Conservation (phyloP, 2,888 invertebrate species). For the Drosophila silvestris region DNA sequence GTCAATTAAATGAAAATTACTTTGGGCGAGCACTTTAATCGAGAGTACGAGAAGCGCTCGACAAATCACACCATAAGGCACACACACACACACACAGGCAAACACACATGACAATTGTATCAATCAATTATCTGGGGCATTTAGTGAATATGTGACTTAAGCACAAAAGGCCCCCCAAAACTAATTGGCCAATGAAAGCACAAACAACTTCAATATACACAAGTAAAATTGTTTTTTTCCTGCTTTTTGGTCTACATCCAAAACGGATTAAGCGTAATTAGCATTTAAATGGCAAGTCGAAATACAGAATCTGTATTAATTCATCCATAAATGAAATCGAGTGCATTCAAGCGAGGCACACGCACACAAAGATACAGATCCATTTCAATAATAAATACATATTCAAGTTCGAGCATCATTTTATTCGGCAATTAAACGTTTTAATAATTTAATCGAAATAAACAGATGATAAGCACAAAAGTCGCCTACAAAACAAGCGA, state of each 20-base stretch:
- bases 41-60: constrained; percentile 25
- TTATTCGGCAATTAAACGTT: constrained; percentile 24
- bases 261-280: constrained; percentile 32
- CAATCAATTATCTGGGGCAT: constrained; percentile 37
- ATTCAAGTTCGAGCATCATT: not conserved
- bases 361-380: constrained; percentile 23
- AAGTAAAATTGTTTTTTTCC: not conserved
- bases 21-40: constrained; percentile 58
- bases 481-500: constrained; percentile 3
- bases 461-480: constrained; percentile 15
- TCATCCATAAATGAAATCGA: constrained; percentile 22
- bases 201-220: constrained; percentile 24
- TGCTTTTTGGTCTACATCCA: not conserved
- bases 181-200: constrained; percentile 60
- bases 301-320: constrained; percentile 24
- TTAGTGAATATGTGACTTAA: constrained; percentile 27
- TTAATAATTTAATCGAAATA: constrained; percentile 31
- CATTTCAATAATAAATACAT: constrained; percentile 20
- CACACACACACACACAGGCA: constrained; percentile 13
- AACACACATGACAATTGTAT: constrained; percentile 11
- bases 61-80: constrained; percentile 37
- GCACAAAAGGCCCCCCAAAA: constrained; percentile 16
- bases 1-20: constrained; percentile 80
- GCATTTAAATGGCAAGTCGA: constrained; percentile 29
- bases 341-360: constrained; percentile 22